Percentiles rank a stretch among this genome's conserved stretches.
Evolutionary conservation across 2,113 vertebrate species (phyloP).

Genomic region (Zosterops borbonicus): DNA sequence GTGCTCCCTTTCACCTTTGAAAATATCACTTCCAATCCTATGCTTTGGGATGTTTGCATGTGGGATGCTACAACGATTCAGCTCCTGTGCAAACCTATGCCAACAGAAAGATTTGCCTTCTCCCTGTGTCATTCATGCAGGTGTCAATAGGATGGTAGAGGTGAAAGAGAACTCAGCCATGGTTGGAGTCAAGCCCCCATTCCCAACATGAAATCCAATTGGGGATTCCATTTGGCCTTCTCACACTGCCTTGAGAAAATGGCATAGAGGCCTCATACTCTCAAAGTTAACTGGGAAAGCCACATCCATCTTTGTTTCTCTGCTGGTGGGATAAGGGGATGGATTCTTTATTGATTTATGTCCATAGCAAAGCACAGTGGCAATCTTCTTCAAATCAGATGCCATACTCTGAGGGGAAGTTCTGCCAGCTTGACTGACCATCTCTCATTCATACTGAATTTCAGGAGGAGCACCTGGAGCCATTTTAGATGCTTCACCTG

Average conservation of each 20-base stretch:
- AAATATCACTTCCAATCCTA: neutral
- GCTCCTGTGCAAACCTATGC: neutral
- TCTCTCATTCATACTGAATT: neutral
- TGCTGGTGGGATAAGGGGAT: neutral
- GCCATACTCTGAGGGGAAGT: neutral
- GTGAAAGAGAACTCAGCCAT: neutral
- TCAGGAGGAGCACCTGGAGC: neutral
- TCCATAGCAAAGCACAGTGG: neutral
- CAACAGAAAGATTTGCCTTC: neutral
- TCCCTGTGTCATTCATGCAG: neutral
- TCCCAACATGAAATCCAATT: neutral
- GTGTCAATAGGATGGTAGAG: neutral
- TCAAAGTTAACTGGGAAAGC: neutral
- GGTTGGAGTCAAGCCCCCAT: neutral
- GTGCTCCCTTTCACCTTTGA: rapidly evolving
- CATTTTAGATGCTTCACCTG: neutral
- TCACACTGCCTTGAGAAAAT: neutral
- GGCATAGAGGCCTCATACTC: neutral
- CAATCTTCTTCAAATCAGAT: neutral
- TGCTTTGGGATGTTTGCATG: neutral
- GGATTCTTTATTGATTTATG: neutral
- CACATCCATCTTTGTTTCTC: neutral
- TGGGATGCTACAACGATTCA: neutral
- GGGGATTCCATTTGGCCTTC: neutral
- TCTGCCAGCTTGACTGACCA: neutral